Evolutionary conservation across 2,113 vertebrate species (phyloP), one percentile per base, ranked within the genome.

Genomic region (Anseranas semipalmata): DNA sequence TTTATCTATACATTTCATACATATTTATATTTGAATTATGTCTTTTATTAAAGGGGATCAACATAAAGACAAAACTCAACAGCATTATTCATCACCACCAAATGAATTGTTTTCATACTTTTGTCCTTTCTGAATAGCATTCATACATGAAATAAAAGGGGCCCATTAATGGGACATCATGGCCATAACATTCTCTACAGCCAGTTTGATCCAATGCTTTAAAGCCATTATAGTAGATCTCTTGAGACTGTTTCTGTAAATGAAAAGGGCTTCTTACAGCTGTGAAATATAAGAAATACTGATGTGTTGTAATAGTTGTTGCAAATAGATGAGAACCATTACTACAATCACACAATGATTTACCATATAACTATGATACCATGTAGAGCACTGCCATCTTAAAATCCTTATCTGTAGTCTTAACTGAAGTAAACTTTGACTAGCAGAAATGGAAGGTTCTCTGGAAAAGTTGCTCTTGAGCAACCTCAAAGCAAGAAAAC

Each of bases 1-100:
- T 78, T 89, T 95, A 90, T 71, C 90, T 93, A 48, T 45, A 41
- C 27, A 41, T 93, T 84, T 95, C 58, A n/a, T 94, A 58, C 32
- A 3, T 95, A 87, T 91, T 87, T 91, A 15, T 96, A 93, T 93
- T 92, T 95, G 83, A 95, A 33, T 74, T 68, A 62, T 96, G n/a
- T 94, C 30, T 41, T 65, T 73, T 81, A 9, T 35, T n/a, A 78
- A 96, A 82, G 18, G 95, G 95, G 94, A 96, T 87, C 95, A 97
- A 94, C 65, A 32, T 75, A 91, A 93, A 89, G 74, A 56, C 41
- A 89, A 91, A 92, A 53, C 62, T 55, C 24, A 80, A 66, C 28
- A 70, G 32, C 84, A 46, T 79, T 92, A 85, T 85, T 93, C 15
- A 76, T 70, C 63, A 58, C 25, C 32, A 92, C 3, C 1, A 50